Evolutionary conservation across 1,140 invertebrate species (phyloP).

Genomic region (Zaprionus gabonicus): DNA sequence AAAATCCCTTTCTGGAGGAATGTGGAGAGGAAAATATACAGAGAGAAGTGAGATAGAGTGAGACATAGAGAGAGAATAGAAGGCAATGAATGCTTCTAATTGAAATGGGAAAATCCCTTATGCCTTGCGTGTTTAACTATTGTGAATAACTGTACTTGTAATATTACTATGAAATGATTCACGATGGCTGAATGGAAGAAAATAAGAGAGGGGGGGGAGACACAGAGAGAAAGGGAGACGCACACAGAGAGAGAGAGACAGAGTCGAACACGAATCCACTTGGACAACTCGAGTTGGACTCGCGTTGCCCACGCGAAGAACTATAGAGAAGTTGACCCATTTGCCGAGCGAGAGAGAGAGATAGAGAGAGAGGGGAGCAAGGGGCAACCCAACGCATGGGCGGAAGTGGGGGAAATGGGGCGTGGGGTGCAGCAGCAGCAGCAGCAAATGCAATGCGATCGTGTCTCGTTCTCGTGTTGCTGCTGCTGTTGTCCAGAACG

Average conservation of each 20-base stretch:
- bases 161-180: not conserved
- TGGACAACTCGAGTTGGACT: constrained; percentile 21
- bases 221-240: too few species aligned
- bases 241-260: not conserved
- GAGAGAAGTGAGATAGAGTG: too few species aligned
- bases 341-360: constrained; percentile 3
- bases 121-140: not conserved
- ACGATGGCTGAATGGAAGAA: too few species aligned
- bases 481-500: constrained; percentile 53
- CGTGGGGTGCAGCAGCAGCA: constrained; percentile 24
- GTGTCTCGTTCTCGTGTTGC: constrained; percentile 19
- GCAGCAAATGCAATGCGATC: not conserved
- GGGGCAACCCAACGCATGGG: not conserved
- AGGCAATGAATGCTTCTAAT: too few species aligned
- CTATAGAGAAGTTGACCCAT: constrained; percentile 37
- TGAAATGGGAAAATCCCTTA: not conserved
- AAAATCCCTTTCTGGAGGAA: too few species aligned
- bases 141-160: not conserved
- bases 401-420: not conserved
- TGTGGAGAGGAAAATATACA: too few species aligned
- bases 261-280: constrained; percentile 22
- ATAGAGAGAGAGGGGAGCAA: not conserved
- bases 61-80: too few species aligned
- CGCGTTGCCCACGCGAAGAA: constrained; percentile 25
- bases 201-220: too few species aligned